Evolutionary conservation across 53 echinoderm and acorn worm genomes (phyloP).

Genomic region (Arbacia lixula): DNA sequence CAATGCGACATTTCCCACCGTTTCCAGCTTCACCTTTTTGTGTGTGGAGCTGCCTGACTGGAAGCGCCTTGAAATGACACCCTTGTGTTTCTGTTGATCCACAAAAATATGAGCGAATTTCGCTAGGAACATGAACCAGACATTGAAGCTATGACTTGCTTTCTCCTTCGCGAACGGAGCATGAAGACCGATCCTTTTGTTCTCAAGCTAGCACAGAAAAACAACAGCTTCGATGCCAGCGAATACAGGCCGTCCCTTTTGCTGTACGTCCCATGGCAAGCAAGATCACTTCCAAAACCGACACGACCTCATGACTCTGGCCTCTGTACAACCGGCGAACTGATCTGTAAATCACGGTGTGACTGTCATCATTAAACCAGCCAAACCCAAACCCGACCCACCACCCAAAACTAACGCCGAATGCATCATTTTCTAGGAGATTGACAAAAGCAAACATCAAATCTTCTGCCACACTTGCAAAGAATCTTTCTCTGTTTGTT

Average conservation of each 20-base stretch:
- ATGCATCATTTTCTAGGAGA: too few relatives aligned
- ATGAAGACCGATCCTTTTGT: constrained; percentile 35
- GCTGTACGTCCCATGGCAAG: too few relatives aligned
- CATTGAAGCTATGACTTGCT: constrained; percentile 16
- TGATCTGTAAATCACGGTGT: too few relatives aligned
- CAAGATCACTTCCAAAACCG: too few relatives aligned
- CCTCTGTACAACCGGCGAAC: too few relatives aligned
- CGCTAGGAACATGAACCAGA: constrained; percentile 8
- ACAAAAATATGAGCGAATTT: constrained; percentile 10
- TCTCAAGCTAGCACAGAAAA: constrained; percentile 2
- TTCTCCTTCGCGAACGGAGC: constrained; percentile 26
- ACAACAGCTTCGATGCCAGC: neutral
- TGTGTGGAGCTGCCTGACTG: too few relatives aligned
- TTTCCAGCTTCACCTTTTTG: neutral
- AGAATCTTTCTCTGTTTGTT: constrained; percentile 37
- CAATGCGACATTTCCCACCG: constrained; percentile 35
- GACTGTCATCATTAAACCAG: too few relatives aligned
- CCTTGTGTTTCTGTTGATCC: constrained; percentile 11
- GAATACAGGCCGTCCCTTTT: neutral
- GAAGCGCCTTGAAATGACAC: constrained; percentile 32
- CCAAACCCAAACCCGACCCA: too few relatives aligned
- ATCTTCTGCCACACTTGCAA: constrained; percentile 36
- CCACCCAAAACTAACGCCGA: too few relatives aligned
- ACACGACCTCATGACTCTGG: too few relatives aligned
- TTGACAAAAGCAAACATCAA: constrained; percentile 24